These are phyloP conservation scores for Eurypyga helias DNA, from an alignment of 2,113 vertebrate genomes.

Conservation along the genomic window DNA sequence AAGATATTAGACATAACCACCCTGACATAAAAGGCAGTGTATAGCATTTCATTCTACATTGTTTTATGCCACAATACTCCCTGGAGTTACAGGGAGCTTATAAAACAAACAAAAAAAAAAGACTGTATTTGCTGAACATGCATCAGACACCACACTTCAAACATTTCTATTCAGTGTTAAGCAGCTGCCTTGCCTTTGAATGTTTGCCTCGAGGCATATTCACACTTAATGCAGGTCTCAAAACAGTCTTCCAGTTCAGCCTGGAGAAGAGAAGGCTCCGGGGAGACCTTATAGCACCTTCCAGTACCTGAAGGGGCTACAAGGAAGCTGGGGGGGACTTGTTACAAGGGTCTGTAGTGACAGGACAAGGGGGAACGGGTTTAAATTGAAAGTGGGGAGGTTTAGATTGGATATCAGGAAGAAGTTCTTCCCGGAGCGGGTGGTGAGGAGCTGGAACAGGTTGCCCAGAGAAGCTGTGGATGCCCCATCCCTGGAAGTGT, in stretches of 20 bases:
- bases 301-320: no score
- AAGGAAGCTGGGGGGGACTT: no score
- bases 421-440: no score
- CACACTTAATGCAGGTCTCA: neutral
- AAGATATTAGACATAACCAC: neutral
- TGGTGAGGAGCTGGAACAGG: no score
- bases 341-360: no score
- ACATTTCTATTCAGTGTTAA: neutral
- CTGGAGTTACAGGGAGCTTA: neutral
- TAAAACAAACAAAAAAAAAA: neutral
- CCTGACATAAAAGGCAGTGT: neutral
- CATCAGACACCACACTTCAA: neutral
- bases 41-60: neutral
- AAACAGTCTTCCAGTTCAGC: neutral
- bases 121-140: neutral
- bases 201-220: neutral
- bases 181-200: neutral
- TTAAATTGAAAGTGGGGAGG: no score
- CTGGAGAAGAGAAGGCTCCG: no score
- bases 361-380: no score
- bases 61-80: neutral
- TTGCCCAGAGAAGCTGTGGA: no score
- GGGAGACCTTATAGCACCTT: no score
- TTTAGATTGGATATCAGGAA: no score
- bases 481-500: no score